Evolutionary conservation across 2,888 invertebrate species (phyloP).

Genomic region (Chromoteleia sp.): DNA sequence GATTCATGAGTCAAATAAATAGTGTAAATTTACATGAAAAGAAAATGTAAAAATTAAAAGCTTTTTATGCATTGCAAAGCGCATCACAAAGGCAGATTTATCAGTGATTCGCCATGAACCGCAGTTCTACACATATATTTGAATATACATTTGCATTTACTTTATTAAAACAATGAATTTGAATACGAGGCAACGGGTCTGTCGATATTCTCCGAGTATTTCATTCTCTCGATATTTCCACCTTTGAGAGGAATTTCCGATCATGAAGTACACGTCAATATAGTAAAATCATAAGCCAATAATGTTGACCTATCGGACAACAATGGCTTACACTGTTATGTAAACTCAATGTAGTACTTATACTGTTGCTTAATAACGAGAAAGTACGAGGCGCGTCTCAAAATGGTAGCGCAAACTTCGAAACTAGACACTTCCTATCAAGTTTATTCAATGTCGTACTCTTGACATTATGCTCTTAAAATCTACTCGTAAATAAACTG

Average conservation of each 20-base stretch:
- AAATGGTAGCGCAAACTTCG: conserved; percentile 15
- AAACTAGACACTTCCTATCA: conserved; percentile 42
- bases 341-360: conserved; percentile 42
- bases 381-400: conserved; percentile 19
- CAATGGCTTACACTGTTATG: conserved; percentile 39
- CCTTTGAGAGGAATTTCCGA: conserved; percentile 41
- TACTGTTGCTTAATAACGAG: conserved; percentile 24
- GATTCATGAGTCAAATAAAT: conserved; percentile 14
- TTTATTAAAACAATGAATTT: conserved; percentile 56
- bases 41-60: conserved; percentile 19
- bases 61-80: conserved; percentile 12
- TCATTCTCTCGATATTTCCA: conserved; percentile 48
- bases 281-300: conserved; percentile 52
- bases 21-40: conserved; percentile 8
- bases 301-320: conserved; percentile 44
- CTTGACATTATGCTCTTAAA: too few relatives aligned
- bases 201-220: conserved; percentile 40
- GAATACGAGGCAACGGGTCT: conserved; percentile 6
- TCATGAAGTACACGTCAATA: conserved; percentile 8
- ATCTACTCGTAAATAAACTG: too few relatives aligned
- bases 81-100: conserved; percentile 11
- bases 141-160: conserved; percentile 37
- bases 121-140: conserved; percentile 11
- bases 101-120: conserved; percentile 11
- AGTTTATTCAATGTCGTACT: too few relatives aligned